phyloP scores from a whole-genome alignment of 2,888 invertebrate genomes.

The Rhagium mordax region DNA sequence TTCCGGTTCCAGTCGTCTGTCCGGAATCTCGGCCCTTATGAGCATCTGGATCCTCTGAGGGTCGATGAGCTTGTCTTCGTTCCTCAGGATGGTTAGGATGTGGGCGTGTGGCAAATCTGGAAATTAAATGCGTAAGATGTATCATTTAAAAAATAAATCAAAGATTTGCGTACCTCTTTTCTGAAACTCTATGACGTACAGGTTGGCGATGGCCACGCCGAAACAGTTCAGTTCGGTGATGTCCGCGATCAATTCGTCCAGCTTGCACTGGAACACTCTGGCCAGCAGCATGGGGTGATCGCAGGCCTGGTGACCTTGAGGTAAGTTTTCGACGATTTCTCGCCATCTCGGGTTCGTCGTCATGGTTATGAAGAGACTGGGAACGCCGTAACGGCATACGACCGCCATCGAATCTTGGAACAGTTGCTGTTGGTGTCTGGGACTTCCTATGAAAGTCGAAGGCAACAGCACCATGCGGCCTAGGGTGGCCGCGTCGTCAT shows the following conservation, averaged over 20 bases:
- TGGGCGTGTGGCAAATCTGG: constrained; percentile 37
- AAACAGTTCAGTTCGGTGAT: neutral
- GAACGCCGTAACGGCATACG: constrained; percentile 31
- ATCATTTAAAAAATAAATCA: too few relatives aligned
- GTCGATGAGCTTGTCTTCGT: neutral
- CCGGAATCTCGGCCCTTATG: constrained; percentile 13
- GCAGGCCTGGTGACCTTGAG: neutral
- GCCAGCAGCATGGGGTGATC: constrained; percentile 24
- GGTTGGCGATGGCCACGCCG: neutral
- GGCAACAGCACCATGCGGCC: constrained; percentile 30
- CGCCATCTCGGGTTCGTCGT: constrained; percentile 41
- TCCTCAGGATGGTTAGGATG: constrained; percentile 23
- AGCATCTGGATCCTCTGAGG: neutral
- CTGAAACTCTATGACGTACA: neutral
- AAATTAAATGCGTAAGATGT: too few relatives aligned
- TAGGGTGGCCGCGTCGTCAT: constrained; percentile 2
- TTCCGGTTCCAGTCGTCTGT: neutral
- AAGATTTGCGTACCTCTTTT: too few relatives aligned
- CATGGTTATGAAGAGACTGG: constrained; percentile 41
- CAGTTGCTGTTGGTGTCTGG: neutral
- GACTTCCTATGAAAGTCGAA: neutral
- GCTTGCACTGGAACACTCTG: constrained; percentile 16
- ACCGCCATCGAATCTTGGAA: constrained; percentile 22
- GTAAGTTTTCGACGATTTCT: neutral
- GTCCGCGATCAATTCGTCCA: neutral